Evolutionary conservation across 2,797 vertebrate species (phyloP).

Genomic region (Gadopsis bispinosus): DNA sequence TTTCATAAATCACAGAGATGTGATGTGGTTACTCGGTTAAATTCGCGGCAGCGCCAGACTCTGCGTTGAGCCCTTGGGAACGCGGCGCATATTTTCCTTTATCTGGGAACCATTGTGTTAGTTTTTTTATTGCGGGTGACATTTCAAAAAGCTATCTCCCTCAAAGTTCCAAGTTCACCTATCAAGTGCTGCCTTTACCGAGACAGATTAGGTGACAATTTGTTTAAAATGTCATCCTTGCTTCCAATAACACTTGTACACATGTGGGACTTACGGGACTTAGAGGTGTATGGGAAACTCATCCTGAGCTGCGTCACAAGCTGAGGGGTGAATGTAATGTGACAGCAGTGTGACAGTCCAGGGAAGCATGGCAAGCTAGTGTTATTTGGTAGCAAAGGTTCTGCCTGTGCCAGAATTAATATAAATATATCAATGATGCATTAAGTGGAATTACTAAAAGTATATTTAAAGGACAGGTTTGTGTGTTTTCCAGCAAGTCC

Average conservation of each 20-base stretch:
- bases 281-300: constrained; percentile 49
- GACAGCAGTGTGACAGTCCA: constrained; percentile 12
- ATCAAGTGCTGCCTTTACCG: constrained; percentile 71
- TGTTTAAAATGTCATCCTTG: constrained; percentile 82
- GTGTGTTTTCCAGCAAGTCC: no score
- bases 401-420: neutral
- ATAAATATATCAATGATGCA: neutral
- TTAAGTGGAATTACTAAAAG: neutral
- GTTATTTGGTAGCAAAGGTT: constrained; percentile 7
- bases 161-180: constrained; percentile 81
- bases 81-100: constrained; percentile 57
- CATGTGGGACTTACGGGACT: constrained; percentile 61
- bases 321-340: constrained; percentile 8
- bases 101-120: constrained; percentile 54
- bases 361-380: neutral
- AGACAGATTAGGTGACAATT: constrained; percentile 79
- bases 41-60: constrained; percentile 30
- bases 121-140: constrained; percentile 73
- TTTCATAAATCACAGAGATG: constrained; percentile 15
- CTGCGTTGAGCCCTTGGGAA: constrained; percentile 28
- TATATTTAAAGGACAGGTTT: neutral
- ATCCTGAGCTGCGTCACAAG: constrained; percentile 26
- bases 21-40: constrained; percentile 34
- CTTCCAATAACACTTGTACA: constrained; percentile 65
- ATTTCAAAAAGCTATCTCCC: constrained; percentile 83